Evolutionary conservation across 2,888 invertebrate genomes (phyloP), one percentile per base, ranked within the genome.

Genomic region (Cephus runcator): DNA sequence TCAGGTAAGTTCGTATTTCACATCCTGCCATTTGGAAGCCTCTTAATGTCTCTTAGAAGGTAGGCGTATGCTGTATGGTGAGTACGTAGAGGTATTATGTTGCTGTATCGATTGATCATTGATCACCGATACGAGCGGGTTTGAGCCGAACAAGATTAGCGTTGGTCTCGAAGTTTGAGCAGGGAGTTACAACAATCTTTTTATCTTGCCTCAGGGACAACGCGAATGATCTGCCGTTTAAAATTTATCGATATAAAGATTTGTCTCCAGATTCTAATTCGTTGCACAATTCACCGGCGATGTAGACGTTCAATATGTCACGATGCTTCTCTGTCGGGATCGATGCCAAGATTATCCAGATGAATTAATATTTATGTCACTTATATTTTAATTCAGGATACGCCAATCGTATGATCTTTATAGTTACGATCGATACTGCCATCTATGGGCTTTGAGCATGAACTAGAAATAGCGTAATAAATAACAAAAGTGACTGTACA

Each of bases 1-100:
- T 76, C 84, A 85, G 85, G 85, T 85, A 79, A 85, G 85, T 81
- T 77, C n/a, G 34, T 4, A 35, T 56, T 69, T 33, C 30, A 68
- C 69, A 56, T 56, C 23, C 56, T 56, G 56, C 56, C 56, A 23
- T 56, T 23, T 23, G 56, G 56, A 56, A 23, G 23, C 56, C 56
- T 56, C 56, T 56, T 56, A 56, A 56, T 56, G 56, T 56, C 23
- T 23, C 56, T 56, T 23, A 23, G 56, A 40, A 6, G 40, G 9
- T 56, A 23, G 56, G 56, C 56, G 56, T 56, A 23, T 56, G 56
- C 56, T 23, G 56, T 9, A 23, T 9, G 56, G 56, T 56, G 56
- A 56, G 56, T 56, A 56, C 56, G 23, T 56, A 56, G 23, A 56
- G 56, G 23, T 56, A 56, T 56, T 56, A 56, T 23, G 23, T 23